Evolutionary conservation across 2,888 invertebrate genomes (phyloP).

Genomic region (Amiota mariae): DNA sequence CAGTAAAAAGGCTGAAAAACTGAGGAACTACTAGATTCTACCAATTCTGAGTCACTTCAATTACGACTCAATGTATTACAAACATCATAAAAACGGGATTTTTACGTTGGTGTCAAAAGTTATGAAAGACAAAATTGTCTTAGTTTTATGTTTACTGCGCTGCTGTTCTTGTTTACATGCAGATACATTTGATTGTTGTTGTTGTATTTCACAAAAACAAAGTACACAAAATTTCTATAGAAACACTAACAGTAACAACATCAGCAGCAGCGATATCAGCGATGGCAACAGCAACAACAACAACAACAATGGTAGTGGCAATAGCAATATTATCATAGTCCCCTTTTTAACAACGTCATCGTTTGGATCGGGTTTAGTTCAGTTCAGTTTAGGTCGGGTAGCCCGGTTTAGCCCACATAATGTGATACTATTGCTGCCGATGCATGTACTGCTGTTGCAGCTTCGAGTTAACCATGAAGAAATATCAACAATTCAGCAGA

Average conservation of each 20-base stretch:
- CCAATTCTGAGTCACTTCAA: too few relatives aligned
- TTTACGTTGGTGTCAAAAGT: background rate
- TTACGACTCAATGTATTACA: too few relatives aligned
- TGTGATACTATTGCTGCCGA: background rate
- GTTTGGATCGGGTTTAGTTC: too few relatives aligned
- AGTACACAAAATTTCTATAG: conserved; percentile 2
- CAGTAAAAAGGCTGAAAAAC: too few relatives aligned
- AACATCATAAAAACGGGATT: too few relatives aligned
- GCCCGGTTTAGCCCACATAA: conserved; percentile 21
- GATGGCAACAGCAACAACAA: background rate
- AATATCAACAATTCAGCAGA: conserved; percentile 26
- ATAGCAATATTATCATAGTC: too few relatives aligned
- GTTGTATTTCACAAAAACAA: conserved; percentile 17
- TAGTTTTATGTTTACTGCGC: conserved; percentile 17
- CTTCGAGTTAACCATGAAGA: background rate
- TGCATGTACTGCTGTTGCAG: conserved; percentile 6
- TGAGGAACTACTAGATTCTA: too few relatives aligned
- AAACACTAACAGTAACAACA: background rate
- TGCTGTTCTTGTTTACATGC: conserved; percentile 19
- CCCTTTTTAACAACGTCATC: too few relatives aligned
- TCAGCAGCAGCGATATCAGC: background rate
- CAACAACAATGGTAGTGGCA: background rate
- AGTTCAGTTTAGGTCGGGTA: background rate
- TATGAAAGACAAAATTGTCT: conserved; percentile 24
- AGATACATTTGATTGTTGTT: conserved; percentile 17